Conservation (phyloP, 2,888 invertebrate genomes). For the Mesorhabditis sp. region DNA sequence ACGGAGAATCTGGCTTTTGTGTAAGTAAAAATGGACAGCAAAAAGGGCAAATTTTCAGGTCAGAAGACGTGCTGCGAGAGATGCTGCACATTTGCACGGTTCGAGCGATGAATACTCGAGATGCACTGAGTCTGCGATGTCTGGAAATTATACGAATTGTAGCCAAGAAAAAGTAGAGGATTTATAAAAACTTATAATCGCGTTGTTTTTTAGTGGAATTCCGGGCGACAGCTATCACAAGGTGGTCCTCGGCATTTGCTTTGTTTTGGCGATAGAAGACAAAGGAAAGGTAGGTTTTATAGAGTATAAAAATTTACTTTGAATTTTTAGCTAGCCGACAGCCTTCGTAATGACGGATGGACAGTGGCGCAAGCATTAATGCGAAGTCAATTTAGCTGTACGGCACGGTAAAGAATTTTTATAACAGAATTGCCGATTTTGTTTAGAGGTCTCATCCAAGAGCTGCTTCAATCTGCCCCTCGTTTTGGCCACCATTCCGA, state of each 20-base stretch:
- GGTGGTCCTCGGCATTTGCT: neutral
- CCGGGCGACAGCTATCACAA: neutral
- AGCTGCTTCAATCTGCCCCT: neutral
- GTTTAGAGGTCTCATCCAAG: neutral
- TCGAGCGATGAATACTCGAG: neutral
- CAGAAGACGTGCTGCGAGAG: neutral
- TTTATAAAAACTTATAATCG: neutral
- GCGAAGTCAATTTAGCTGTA: neutral
- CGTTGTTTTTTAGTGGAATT: constrained; percentile 1
- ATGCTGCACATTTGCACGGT: neutral
- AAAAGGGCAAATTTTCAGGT: neutral
- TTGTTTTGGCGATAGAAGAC: neutral
- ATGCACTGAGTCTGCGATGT: neutral
- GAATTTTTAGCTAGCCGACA: neutral
- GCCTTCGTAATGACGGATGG: neutral
- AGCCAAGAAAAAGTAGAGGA: neutral
- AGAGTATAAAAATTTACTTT: neutral
- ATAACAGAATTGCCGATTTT: neutral
- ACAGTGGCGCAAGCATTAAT: neutral
- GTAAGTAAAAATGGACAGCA: neutral
- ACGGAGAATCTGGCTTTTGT: neutral
- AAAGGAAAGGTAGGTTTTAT: neutral
- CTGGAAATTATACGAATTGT: neutral
- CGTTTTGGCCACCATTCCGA: neutral
- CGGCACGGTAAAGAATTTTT: neutral